Percentiles rank a stretch among this genome's conserved stretches.
These are phyloP conservation scores for Sebastes jordani DNA, from an alignment of 2,797 vertebrate species.

Conservation along the genomic window DNA sequence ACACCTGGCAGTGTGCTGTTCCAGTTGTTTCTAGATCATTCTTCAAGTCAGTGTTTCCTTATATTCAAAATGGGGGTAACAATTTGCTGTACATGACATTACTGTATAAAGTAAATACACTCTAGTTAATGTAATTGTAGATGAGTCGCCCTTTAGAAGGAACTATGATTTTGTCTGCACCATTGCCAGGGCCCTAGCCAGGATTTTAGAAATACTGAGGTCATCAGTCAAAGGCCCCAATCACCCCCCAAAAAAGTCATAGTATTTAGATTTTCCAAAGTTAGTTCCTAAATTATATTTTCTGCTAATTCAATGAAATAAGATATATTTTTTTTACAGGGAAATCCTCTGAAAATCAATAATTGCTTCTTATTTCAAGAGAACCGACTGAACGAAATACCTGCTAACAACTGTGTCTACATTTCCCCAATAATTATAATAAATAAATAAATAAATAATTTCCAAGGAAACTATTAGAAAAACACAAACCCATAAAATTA, in stretches of 20 bases:
- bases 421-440: background rate
- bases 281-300: background rate
- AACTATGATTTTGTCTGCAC: background rate
- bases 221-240: background rate
- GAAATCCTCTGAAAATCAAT: background rate
- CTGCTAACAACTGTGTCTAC: background rate
- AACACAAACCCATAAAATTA: background rate
- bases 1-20: conserved; percentile 64
- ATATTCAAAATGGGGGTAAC: background rate
- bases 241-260: background rate
- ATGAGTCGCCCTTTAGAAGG: background rate
- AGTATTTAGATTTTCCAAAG: background rate
- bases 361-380: background rate
- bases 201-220: background rate
- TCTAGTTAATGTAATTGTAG: background rate
- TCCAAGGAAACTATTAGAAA: no score
- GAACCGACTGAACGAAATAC: background rate
- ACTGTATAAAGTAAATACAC: background rate
- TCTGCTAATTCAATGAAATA: background rate
- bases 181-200: background rate
- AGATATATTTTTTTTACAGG: background rate
- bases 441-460: background rate
- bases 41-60: background rate
- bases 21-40: conserved; percentile 54
- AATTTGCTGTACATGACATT: background rate